Evolutionary conservation across 2,797 vertebrate genomes (phyloP).

Genomic region (Pampus argenteus): DNA sequence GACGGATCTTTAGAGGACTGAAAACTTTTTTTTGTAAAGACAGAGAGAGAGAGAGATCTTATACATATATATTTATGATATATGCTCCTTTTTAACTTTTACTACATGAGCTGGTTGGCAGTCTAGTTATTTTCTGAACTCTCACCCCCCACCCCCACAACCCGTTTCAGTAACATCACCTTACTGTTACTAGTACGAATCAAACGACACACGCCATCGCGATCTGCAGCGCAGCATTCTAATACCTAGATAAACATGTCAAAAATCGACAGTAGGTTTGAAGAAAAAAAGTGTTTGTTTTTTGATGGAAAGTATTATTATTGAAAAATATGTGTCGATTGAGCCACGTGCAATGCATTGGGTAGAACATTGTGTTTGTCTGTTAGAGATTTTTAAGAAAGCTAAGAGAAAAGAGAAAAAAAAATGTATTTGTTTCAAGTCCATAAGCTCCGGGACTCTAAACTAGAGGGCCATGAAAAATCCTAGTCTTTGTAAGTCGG

Average conservation of each 20-base stretch:
- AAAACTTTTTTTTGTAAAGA: conserved; percentile 80
- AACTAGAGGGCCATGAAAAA: conserved; percentile 88
- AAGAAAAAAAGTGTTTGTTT: conserved; percentile 81
- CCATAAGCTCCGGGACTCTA: conserved; percentile 92
- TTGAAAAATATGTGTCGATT: conserved; percentile 88
- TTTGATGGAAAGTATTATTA: conserved; percentile 88
- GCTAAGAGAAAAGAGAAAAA: conserved; percentile 85
- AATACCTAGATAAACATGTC: conserved; percentile 77
- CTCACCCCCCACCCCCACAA: conserved; percentile 37
- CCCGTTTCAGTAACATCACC: conserved; percentile 70
- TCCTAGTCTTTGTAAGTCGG: conserved; percentile 89
- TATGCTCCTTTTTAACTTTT: conserved; percentile 83
- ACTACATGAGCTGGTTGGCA: conserved; percentile 81
- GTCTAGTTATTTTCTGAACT: conserved; percentile 88
- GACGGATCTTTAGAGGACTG: conserved; percentile 80
- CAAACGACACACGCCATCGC: conserved; percentile 69
- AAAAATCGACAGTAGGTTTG: conserved; percentile 80
- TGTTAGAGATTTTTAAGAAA: conserved; percentile 92
- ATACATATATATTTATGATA: conserved; percentile 85
- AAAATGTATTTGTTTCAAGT: conserved; percentile 91
- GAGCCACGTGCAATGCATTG: conserved; percentile 95
- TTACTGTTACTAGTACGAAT: conserved; percentile 74
- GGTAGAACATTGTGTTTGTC: conserved; percentile 94
- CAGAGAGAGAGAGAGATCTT: conserved; percentile 78
- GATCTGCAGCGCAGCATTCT: conserved; percentile 75